Conservation (phyloP, 2,888 invertebrate species). For the Leptinotarsa haldemani region DNA sequence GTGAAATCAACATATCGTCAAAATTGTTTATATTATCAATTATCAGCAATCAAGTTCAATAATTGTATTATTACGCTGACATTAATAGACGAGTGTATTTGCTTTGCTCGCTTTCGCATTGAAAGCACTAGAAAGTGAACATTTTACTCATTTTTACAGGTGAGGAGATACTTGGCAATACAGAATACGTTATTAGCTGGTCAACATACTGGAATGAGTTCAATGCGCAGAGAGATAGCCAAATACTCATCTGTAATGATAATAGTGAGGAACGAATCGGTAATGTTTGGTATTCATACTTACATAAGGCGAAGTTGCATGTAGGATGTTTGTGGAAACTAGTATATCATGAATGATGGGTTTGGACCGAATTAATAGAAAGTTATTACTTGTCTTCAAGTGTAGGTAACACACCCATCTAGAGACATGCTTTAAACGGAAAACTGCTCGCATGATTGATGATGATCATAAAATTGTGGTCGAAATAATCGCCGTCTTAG, state of each 20-base stretch:
- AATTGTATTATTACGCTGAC: conserved; percentile 14
- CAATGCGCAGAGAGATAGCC: background rate
- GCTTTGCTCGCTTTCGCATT: conserved; percentile 30
- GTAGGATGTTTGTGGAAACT: conserved; percentile 16
- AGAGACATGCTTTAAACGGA: conserved; percentile 16
- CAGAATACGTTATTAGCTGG: conserved; percentile 10
- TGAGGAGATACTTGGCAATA: conserved; percentile 14
- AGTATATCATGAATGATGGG: conserved; percentile 15
- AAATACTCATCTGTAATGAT: conserved; percentile 8
- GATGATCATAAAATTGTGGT: conserved; percentile 14
- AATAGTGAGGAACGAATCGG: conserved; percentile 9
- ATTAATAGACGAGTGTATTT: conserved; percentile 19
- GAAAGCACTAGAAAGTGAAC: conserved; percentile 32
- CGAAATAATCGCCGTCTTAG: background rate
- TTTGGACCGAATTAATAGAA: conserved; percentile 14
- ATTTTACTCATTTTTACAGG: conserved; percentile 29
- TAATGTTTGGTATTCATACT: conserved; percentile 14
- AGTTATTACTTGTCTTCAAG: conserved; percentile 2
- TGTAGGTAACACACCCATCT: conserved; percentile 4
- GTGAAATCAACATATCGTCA: conserved; percentile 24
- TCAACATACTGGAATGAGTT: background rate
- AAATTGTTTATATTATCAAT: conserved; percentile 23
- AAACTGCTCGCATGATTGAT: conserved; percentile 8
- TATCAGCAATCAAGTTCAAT: conserved; percentile 24
- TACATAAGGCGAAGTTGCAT: conserved; percentile 7